These are phyloP conservation scores for Macaria notata DNA, from an alignment of 2,888 invertebrate species.

Conservation along the genomic window DNA sequence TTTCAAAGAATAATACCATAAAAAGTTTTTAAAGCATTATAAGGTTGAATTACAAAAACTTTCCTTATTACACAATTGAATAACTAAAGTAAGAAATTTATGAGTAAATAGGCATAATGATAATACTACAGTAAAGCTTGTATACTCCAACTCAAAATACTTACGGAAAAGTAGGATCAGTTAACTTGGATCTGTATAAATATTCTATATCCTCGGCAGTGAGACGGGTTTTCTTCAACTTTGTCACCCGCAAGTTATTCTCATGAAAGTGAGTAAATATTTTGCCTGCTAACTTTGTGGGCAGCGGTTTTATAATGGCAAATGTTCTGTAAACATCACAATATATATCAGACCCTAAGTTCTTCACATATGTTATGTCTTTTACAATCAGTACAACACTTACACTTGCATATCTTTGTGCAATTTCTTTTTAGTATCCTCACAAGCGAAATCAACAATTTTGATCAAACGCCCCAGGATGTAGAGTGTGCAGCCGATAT, in stretches of 20 bases:
- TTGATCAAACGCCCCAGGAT: constrained; percentile 89
- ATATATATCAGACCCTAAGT: too few species aligned
- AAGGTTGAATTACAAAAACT: too few species aligned
- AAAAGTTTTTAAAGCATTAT: too few species aligned
- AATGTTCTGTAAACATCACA: constrained; percentile 83
- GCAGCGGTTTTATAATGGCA: constrained; percentile 89
- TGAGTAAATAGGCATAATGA: too few species aligned
- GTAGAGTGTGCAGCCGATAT: constrained; percentile 87
- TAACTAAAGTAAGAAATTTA: too few species aligned
- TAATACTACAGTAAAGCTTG: too few species aligned
- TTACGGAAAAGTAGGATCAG: constrained; percentile 84
- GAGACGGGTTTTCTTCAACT: constrained; percentile 88
- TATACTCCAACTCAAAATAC: constrained; percentile 40
- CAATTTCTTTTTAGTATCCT: constrained; percentile 84
- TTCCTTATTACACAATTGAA: too few species aligned
- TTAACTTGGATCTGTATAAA: constrained; percentile 46
- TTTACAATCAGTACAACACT: constrained; percentile 33
- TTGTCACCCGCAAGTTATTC: constrained; percentile 83
- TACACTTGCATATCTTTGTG: constrained; percentile 85
- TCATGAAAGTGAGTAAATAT: constrained; percentile 86
- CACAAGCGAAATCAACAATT: constrained; percentile 88
- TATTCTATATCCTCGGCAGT: constrained; percentile 82
- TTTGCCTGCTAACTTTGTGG: constrained; percentile 86
- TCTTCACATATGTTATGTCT: too few species aligned
- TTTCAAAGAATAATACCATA: too few species aligned